These are phyloP conservation scores for Pantala flavescens DNA, from an alignment of 1,140 invertebrate species.

Conservation along the genomic window DNA sequence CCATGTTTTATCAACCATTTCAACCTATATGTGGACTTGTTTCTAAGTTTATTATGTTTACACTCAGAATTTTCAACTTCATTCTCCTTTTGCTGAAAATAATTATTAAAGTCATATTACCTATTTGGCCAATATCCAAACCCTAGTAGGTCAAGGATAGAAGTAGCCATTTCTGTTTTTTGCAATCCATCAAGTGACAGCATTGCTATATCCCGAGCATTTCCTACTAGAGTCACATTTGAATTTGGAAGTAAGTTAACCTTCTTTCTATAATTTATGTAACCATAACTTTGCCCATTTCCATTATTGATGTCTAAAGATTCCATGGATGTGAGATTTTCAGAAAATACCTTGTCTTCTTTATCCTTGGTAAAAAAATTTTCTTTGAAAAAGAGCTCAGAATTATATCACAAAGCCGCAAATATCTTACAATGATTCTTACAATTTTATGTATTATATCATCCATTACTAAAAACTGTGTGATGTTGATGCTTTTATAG, in stretches of 20 bases:
- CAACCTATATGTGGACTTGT: too few relatives aligned
- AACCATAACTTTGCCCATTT: conserved; percentile 38
- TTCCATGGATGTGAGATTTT: conserved; percentile 30
- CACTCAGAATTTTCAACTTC: too few relatives aligned
- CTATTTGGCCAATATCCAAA: conserved; percentile 14
- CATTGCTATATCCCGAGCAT: conserved; percentile 19
- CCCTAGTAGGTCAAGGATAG: neutral
- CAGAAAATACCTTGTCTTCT: neutral
- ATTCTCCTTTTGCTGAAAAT: too few relatives aligned
- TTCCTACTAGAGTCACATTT: neutral
- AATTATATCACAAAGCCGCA: neutral
- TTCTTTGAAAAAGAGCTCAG: neutral
- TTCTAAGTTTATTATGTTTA: too few relatives aligned
- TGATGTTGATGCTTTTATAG: conserved; percentile 28
- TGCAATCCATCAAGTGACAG: conserved; percentile 19
- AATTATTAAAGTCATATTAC: neutral
- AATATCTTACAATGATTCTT: conserved; percentile 11
- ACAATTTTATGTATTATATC: conserved; percentile 28
- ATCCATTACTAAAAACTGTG: conserved; percentile 27
- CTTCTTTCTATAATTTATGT: conserved; percentile 24
- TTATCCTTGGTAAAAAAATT: neutral
- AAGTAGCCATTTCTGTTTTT: neutral
- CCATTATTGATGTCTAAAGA: conserved; percentile 32
- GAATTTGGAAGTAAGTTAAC: neutral
- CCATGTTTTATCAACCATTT: too few relatives aligned